These are phyloP conservation scores for Drosophila arizonae DNA, from an alignment of 1,140 invertebrate species.

Conservation along the genomic window DNA sequence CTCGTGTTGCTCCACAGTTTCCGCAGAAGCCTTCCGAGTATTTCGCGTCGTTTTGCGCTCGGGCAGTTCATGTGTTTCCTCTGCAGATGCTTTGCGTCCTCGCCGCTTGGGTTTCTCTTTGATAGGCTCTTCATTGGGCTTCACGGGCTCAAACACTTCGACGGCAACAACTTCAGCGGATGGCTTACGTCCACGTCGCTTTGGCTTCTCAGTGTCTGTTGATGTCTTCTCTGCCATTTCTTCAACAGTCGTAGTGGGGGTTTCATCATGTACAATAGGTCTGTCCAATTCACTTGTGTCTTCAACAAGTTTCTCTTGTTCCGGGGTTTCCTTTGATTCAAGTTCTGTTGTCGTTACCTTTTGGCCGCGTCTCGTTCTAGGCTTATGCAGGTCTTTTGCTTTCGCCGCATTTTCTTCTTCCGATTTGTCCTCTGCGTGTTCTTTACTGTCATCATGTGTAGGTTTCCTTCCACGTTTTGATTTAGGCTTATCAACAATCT, in stretches of 20 bases:
- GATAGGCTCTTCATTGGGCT: not conserved
- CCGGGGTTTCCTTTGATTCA: not conserved
- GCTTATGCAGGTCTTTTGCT: not conserved
- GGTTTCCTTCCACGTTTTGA: not conserved
- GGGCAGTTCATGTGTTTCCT: not conserved
- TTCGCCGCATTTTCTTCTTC: not conserved
- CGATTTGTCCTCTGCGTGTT: not conserved
- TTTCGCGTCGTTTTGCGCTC: slow-evolving; percentile 9
- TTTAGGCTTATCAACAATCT: not conserved
- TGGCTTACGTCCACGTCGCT: slow-evolving; percentile 29
- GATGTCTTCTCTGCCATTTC: not conserved
- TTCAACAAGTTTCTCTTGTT: not conserved
- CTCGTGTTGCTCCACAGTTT: slow-evolving; percentile 1
- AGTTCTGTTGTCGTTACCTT: slow-evolving; percentile 20
- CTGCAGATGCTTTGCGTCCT: slow-evolving; percentile 25
- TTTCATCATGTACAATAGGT: slow-evolving; percentile 5
- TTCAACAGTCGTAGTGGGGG: slow-evolving; percentile 8
- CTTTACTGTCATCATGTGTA: not conserved
- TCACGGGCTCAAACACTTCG: not conserved
- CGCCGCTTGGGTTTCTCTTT: slow-evolving; percentile 34
- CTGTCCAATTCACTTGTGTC: not conserved
- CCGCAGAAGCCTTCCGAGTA: slow-evolving; percentile 18
- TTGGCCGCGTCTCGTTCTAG: slow-evolving; percentile 5
- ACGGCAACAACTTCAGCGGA: slow-evolving; percentile 9
- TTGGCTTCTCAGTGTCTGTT: slow-evolving; percentile 20